Percentiles rank a stretch among this genome's conserved stretches.
These are phyloP conservation scores for Pseudochirops corinnae DNA, from an alignment of 2,797 vertebrate species.

Conservation along the genomic window DNA sequence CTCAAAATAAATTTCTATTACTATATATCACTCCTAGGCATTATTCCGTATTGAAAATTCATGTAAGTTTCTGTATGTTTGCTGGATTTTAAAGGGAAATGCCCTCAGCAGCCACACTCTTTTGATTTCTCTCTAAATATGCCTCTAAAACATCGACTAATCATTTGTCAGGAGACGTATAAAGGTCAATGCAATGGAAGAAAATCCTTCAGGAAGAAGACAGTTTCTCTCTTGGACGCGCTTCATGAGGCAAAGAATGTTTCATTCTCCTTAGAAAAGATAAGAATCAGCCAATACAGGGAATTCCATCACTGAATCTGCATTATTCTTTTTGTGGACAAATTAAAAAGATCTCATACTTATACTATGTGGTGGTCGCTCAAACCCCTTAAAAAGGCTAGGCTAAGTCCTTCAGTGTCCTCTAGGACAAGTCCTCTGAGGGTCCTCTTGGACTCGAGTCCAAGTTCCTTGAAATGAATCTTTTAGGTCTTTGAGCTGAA, in stretches of 20 bases:
- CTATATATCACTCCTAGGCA: neutral
- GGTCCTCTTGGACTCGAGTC: neutral
- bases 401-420: neutral
- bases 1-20: neutral
- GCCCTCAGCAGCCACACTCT: neutral
- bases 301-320: too few species aligned
- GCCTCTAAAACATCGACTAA: neutral
- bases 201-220: too few species aligned
- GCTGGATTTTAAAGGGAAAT: neutral
- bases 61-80: neutral
- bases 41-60: neutral
- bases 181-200: too few species aligned
- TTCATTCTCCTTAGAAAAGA: too few species aligned
- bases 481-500: neutral
- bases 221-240: too few species aligned
- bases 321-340: neutral
- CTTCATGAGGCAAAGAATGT: too few species aligned
- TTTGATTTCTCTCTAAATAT: neutral
- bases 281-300: too few species aligned
- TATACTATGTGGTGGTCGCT: neutral
- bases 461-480: neutral
- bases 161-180: too few species aligned
- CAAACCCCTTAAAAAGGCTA: neutral
- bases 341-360: neutral
- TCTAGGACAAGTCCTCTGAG: neutral